Conservation (phyloP, 2,888 invertebrate genomes). For the Heteromurus nitidus region DNA sequence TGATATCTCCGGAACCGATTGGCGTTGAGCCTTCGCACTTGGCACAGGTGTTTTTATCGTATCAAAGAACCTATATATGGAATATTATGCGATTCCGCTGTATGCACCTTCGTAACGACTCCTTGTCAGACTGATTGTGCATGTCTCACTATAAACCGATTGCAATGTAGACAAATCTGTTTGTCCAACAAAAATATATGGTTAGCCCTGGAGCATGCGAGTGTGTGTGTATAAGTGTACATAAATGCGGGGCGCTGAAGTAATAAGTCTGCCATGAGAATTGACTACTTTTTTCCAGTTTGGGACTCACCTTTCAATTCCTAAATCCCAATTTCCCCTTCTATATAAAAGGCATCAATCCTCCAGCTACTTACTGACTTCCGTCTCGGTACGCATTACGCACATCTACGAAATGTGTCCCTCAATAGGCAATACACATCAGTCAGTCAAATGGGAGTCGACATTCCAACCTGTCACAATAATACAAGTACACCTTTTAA, state of each 20-base stretch:
- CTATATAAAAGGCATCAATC: too few species aligned
- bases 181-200: neutral
- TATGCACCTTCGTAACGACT: too few species aligned
- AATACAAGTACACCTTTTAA: conserved; percentile 12
- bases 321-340: neutral
- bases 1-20: too few species aligned
- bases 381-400: too few species aligned
- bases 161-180: neutral
- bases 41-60: too few species aligned
- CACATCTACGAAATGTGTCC: too few species aligned
- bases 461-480: conserved; percentile 2
- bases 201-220: neutral
- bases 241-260: neutral
- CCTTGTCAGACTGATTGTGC: conserved; percentile 15
- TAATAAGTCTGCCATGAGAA: neutral
- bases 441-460: neutral
- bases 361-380: too few species aligned
- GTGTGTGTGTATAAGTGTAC: too few species aligned
- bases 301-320: neutral
- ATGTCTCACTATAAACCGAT: neutral
- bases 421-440: too few species aligned
- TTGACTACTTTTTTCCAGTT: neutral
- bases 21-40: too few species aligned
- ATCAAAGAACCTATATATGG: too few species aligned
- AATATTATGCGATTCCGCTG: too few species aligned